Conservation (phyloP, 2,888 invertebrate species). For the Drepanosiphum platanoidis region DNA sequence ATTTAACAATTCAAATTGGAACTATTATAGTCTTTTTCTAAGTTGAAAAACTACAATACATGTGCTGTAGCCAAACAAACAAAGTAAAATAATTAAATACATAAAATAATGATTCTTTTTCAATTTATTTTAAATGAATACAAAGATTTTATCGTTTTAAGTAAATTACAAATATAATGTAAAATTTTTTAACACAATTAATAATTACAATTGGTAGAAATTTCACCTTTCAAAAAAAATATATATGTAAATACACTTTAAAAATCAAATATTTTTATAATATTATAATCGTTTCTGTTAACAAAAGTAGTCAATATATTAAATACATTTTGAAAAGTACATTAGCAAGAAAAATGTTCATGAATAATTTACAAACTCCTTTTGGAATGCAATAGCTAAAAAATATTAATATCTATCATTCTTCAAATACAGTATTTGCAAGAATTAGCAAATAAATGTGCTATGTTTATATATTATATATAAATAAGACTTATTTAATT, state of each 20-base stretch:
- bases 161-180: constrained; percentile 17
- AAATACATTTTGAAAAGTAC: neutral
- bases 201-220: neutral
- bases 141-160: neutral
- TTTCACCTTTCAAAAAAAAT: constrained; percentile 10
- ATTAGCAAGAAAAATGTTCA: neutral
- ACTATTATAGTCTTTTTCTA: constrained; percentile 19
- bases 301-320: neutral
- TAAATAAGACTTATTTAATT: constrained; percentile 12
- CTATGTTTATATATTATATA: constrained; percentile 10
- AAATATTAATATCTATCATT: neutral
- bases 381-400: constrained; percentile 30
- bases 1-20: neutral
- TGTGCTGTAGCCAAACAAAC: constrained; percentile 17
- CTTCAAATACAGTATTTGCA: constrained; percentile 7
- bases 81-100: neutral
- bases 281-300: neutral
- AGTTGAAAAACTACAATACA: constrained; percentile 30
- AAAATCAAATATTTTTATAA: neutral
- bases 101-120: neutral
- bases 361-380: neutral
- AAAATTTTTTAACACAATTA: constrained; percentile 16
- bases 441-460: constrained; percentile 14
- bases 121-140: constrained; percentile 2
- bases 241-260: neutral